Evolutionary conservation across 2,113 vertebrate species (phyloP), one percentile per base, ranked within the genome.

Genomic region (Dicentrarchus labrax): DNA sequence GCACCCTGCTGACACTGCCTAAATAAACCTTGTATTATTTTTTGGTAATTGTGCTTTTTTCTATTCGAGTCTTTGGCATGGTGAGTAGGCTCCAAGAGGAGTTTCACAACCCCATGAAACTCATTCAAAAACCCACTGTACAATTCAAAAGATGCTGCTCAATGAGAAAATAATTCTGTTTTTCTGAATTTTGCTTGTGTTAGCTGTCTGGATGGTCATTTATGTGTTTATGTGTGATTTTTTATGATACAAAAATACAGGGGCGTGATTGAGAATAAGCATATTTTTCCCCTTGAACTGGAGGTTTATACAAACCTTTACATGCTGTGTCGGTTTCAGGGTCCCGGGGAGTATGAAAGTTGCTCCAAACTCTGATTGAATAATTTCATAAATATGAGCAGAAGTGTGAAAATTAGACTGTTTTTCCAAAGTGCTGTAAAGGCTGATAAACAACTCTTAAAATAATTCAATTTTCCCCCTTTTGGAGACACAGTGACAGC

Each of bases 161-260:
- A 50, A 15, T 45, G 47, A 74, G 73, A 80, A 82, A 87, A 89
- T 72, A 30, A 50, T 53, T 30, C 30, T 69, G 54, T 62, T 77
- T 69, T 59, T 47, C n/a, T n/a, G 19, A 5, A 43, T 66, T 70
- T 8, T 73, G 57, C 61, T 50, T 16, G 39, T 41, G 53, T 82
- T 12, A 38, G 82, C 56, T 51, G 79, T 78, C 70, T 66, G 47
- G n/a, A 9, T 9, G 38, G 12, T 67, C 57, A 39, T 85, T 89
- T 82, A 82, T 76, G 79, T 72, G 77, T 88, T 82, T 84, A 15
- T 86, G 43, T 83, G 82, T 64, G 72, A 83, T 81, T 69, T 78
- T 90, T 83, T 81, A 90, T 83, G 69, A 81, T 81, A n/a, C 7
- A 66, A 45, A 79, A 83, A 83, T 64, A n/a, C 57, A 45, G 71